phyloP scores from a whole-genome alignment of 1,140 invertebrate species.

The Dreissena rostriformis region DNA sequence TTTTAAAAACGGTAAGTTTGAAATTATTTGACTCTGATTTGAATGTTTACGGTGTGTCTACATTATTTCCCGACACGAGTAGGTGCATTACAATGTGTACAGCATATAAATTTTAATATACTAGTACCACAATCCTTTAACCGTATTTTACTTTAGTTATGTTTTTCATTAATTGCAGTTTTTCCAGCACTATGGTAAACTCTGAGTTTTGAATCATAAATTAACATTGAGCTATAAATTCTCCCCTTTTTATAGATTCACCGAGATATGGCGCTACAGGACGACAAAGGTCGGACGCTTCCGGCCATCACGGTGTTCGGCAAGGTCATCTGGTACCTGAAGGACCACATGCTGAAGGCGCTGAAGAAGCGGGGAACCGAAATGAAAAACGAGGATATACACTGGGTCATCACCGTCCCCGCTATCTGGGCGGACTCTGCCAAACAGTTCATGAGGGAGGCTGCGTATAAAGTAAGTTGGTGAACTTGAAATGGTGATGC shows the following conservation, averaged over 20 bases:
- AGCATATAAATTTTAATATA: too few relatives aligned
- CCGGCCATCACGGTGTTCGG: slow-evolving; percentile 42
- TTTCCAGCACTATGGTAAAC: too few relatives aligned
- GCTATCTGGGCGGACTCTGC: slow-evolving; percentile 52
- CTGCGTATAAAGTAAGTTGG: slow-evolving; percentile 22
- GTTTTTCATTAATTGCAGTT: too few relatives aligned
- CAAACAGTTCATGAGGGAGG: slow-evolving; percentile 51
- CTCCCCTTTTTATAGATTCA: neutral
- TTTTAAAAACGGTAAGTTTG: too few relatives aligned
- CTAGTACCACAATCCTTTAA: too few relatives aligned
- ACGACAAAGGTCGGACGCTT: slow-evolving; percentile 32
- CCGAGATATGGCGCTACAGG: slow-evolving; percentile 4
- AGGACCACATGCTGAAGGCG: slow-evolving; percentile 21
- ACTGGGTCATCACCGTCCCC: slow-evolving; percentile 51
- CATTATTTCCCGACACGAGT: too few relatives aligned
- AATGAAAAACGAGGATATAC: slow-evolving; percentile 8
- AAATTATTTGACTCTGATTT: too few relatives aligned
- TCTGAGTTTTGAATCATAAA: too few relatives aligned
- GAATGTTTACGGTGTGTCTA: too few relatives aligned
- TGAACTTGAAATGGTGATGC: neutral
- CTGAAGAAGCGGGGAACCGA: neutral
- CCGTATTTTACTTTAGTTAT: too few relatives aligned
- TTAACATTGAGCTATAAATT: too few relatives aligned
- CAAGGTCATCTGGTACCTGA: slow-evolving; percentile 39
- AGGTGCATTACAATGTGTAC: too few relatives aligned